These are phyloP conservation scores for Cerceris rybyensis DNA, from an alignment of 2,888 invertebrate species.

Conservation along the genomic window DNA sequence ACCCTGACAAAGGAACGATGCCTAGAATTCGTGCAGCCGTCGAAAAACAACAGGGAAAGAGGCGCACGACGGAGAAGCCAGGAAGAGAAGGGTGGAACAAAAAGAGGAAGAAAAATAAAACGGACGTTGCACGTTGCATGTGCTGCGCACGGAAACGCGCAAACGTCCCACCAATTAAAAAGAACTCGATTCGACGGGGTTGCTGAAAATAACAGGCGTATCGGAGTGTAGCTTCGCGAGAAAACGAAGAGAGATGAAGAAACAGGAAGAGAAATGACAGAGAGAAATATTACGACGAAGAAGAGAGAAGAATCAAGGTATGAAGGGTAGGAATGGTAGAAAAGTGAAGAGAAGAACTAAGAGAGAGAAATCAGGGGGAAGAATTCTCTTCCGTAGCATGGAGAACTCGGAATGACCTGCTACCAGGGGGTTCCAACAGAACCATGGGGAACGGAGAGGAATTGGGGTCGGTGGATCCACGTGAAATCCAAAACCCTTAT, in stretches of 20 bases:
- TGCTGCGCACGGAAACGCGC: conserved; percentile 54
- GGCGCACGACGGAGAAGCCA: neutral
- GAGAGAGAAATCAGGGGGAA: conserved; percentile 12
- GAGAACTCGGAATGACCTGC: conserved; percentile 35
- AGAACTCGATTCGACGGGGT: conserved; percentile 73
- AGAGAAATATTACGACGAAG: conserved; percentile 20
- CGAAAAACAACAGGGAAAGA: conserved; percentile 48
- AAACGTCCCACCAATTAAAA: conserved; percentile 75
- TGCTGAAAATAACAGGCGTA: conserved; percentile 75
- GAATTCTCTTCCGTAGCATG: conserved; percentile 1
- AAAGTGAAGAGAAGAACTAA: conserved; percentile 27
- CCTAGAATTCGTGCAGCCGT: conserved; percentile 55
- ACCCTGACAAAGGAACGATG: conserved; percentile 49
- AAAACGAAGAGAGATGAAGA: conserved; percentile 60
- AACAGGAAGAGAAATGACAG: conserved; percentile 30
- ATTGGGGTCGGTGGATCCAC: conserved; percentile 62
- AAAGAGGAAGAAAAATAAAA: conserved; percentile 25
- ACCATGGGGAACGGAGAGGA: conserved; percentile 38
- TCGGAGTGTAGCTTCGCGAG: conserved; percentile 71
- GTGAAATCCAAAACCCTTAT: conserved; percentile 78
- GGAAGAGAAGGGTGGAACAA: conserved; percentile 13
- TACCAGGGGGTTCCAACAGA: conserved; percentile 5
- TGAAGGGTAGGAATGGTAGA: conserved; percentile 39
- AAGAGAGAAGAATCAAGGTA: conserved; percentile 17
- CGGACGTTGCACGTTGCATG: conserved; percentile 24